Base-by-base conservation (phyloP, 2,113 vertebrate species). In the Camelus dromedarius region DNA sequence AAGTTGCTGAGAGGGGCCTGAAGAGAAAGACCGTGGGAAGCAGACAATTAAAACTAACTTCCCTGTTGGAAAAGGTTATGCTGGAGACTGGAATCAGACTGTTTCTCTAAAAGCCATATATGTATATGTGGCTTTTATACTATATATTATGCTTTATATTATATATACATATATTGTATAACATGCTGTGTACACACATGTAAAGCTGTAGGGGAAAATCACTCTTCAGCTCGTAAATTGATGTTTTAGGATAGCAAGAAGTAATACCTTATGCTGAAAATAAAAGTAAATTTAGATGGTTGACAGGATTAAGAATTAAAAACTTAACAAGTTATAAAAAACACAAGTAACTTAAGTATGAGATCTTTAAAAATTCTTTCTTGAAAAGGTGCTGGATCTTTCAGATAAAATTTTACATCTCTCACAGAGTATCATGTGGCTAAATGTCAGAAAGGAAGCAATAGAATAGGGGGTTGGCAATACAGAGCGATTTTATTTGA, bases 401-500 rank as follows among this genome's bases (percentile, higher is more conserved):
- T 94, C 80, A 9, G 80, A 72, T 94, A 67, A 94, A 76, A 89
- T 77, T 90, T 72, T 89, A 48, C 52, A 12, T 81, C 67, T 89
- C 19, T 89, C 80, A 58, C 50, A 52, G 48, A 54, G 19, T 96
- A 10, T 87, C 48, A 72, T 86, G 15, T 91, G 64, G 54, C 50
- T 90, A 70, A 70, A 72, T 67, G 28, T 97, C 75, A 93, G 5
- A 97, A 85, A 80, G 64, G 12, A 91, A 93, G 32, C 52, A 79
- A 13, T 82, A 76, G n/a, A 62, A 54, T 77, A 56, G 54, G 30
- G 58, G 32, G 76, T 72, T 91, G 13, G 30, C 60, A 85, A 32
- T 85, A 73, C 42, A 84, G 20, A 76, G 22, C 91, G 52, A 76
- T 88, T 95, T 92, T 93, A 72, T 77, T 96, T 96, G 48, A 93